Evolutionary conservation across 1,140 invertebrate genomes (phyloP), one percentile per base, ranked within the genome.

Genomic region (Achroia grisella): DNA sequence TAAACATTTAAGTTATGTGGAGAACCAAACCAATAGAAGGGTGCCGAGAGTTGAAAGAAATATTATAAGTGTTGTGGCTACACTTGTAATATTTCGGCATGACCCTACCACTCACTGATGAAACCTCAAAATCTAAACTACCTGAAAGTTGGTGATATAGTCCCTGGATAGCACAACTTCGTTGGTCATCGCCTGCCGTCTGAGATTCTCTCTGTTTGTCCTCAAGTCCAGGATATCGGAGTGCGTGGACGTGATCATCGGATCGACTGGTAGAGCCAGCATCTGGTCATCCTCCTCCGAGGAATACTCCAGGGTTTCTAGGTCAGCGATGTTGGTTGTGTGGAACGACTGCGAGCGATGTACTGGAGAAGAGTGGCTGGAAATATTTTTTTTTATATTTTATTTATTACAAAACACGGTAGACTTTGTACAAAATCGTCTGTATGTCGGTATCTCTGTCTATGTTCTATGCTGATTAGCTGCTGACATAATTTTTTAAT

Each of bases 341-440:
- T 84, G 80, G 73, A 87, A 85, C 2, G 82, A 87, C 31, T 85
- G 78, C 6, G 83, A 84, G n/a, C 83, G 71, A 48, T 87, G 83
- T 4, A 86, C 81, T 8, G 81, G 83, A 1, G 85, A 86, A 1
- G 82, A 87, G 44, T 85, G 76, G 45, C 82, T 87, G 71, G 9
- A 69, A 65, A n/a, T n/a, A n/a, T n/a, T n/a, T n/a, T n/a, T n/a
- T n/a, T n/a, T n/a, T n/a, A n/a, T n/a, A n/a, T n/a, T n/a, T n/a
- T n/a, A n/a, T n/a, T n/a, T n/a, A n/a, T n/a, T n/a, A n/a, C n/a
- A n/a, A n/a, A n/a, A n/a, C n/a, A n/a, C n/a, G n/a, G n/a, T n/a
- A n/a, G n/a, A n/a, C n/a, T n/a, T n/a, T n/a, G n/a, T n/a, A n/a
- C n/a, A n/a, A n/a, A n/a, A n/a, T n/a, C n/a, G n/a, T n/a, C n/a